These are phyloP conservation scores for Halcyon smyrnensis DNA, from an alignment of 2,797 vertebrate genomes.

Conservation along the genomic window DNA sequence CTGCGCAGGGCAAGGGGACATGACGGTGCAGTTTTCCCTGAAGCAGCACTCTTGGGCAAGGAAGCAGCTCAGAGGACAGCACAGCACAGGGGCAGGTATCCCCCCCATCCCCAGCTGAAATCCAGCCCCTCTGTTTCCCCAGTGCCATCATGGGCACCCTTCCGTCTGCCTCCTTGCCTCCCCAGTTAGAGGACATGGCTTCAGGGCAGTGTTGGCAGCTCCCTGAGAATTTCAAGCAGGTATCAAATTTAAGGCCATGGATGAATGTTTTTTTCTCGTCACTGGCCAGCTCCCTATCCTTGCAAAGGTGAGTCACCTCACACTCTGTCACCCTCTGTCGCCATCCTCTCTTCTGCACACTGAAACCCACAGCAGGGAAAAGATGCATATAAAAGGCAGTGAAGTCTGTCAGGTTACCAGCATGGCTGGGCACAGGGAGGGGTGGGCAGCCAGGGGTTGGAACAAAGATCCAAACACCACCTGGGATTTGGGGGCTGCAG, in stretches of 20 bases:
- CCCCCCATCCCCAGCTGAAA: not conserved
- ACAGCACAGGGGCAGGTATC: not conserved
- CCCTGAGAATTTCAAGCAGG: not conserved
- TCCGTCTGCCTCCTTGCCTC: not conserved
- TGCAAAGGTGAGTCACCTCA: not conserved
- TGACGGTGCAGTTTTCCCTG: conserved; percentile 44
- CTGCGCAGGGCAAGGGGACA: not conserved
- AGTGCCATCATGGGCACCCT: not conserved
- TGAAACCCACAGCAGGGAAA: not conserved
- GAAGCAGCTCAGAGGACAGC: not conserved
- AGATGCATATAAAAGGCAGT: not conserved
- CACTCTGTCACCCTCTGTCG: not conserved
- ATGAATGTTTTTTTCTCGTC: not conserved
- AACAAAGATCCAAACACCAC: not conserved
- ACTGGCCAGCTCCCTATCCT: not conserved
- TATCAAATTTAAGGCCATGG: rapidly evolving
- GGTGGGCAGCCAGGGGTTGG: too few species aligned
- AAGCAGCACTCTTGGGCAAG: not conserved
- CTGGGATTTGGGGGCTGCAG: not conserved
- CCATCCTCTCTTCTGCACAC: not conserved
- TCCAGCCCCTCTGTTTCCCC: not conserved
- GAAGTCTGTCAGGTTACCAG: not conserved
- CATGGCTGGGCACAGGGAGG: rapidly evolving
- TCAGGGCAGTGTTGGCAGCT: not conserved
- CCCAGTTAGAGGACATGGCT: rapidly evolving